These are phyloP conservation scores for Drosophila pachea DNA, from an alignment of 1,140 invertebrate species.

Conservation along the genomic window DNA sequence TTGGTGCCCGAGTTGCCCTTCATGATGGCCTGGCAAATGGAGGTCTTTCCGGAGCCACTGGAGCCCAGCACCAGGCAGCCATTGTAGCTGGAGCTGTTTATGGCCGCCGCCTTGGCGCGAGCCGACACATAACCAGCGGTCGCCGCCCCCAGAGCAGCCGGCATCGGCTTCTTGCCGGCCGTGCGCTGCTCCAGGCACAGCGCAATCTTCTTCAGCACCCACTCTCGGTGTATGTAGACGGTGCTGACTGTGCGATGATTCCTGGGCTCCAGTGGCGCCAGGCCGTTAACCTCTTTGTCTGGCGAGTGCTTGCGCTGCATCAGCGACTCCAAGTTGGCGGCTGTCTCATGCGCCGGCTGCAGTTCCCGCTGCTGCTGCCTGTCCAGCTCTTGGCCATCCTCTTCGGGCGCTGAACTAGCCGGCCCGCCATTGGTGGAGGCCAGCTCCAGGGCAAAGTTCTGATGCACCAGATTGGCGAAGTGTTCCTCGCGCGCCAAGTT, in stretches of 20 bases:
- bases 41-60: slow-evolving; percentile 90
- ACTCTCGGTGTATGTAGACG: slow-evolving; percentile 85
- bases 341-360: slow-evolving; percentile 51
- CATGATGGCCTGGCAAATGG: slow-evolving; percentile 83
- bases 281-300: slow-evolving; percentile 75
- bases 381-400: slow-evolving; percentile 46
- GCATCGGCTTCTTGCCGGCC: slow-evolving; percentile 75
- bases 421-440: slow-evolving; percentile 36
- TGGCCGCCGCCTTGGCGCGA: slow-evolving; percentile 67
- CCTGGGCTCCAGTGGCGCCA: slow-evolving; percentile 40
- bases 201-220: slow-evolving; percentile 96
- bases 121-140: slow-evolving; percentile 59
- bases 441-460: slow-evolving; percentile 67
- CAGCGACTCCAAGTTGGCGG: slow-evolving; percentile 68
- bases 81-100: slow-evolving; percentile 72
- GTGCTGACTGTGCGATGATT: slow-evolving; percentile 52
- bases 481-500: slow-evolving; percentile 77
- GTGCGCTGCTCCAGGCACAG: slow-evolving; percentile 92
- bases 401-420: slow-evolving; percentile 49
- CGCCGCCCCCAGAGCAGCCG: slow-evolving; percentile 52
- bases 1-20: slow-evolving; percentile 78
- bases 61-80: slow-evolving; percentile 77
- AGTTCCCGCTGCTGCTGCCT: slow-evolving; percentile 14
- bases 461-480: slow-evolving; percentile 78
- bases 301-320: slow-evolving; percentile 77